Evolutionary conservation across 2,113 vertebrate species (phyloP).

Genomic region (Scalopus aquaticus): DNA sequence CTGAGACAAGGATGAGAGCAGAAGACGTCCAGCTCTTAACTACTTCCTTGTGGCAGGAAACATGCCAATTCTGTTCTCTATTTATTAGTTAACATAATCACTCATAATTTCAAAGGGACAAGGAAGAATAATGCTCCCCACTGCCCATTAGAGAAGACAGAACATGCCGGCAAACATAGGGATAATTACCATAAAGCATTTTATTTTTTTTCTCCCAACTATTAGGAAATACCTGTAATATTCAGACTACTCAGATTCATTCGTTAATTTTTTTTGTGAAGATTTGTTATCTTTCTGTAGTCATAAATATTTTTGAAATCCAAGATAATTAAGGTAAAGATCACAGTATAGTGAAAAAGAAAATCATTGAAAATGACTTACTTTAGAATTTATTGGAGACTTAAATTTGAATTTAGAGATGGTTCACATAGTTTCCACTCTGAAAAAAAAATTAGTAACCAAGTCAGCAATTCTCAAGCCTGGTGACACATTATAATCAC

Average conservation of each 20-base stretch:
- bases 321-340: background rate
- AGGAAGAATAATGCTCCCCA: background rate
- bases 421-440: background rate
- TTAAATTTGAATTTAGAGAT: conserved; percentile 2
- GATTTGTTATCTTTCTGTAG: background rate
- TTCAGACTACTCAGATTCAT: background rate
- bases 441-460: background rate
- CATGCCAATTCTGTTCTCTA: background rate
- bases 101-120: background rate
- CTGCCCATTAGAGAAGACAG: background rate
- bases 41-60: background rate
- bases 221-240: background rate
- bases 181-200: background rate
- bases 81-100: background rate
- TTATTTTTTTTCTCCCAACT: background rate
- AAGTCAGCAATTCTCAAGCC: background rate
- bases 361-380: conserved; percentile 1
- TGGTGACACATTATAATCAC: background rate
- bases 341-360: background rate
- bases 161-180: background rate
- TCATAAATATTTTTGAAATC: conserved; percentile 14
- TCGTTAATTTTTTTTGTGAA: background rate
- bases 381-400: background rate
- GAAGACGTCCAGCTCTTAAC: background rate
- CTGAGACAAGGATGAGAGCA: background rate